Percentiles rank a stretch among this genome's conserved stretches.
These are phyloP conservation scores for Turnix velox DNA, from an alignment of 2,113 vertebrate species.

Conservation along the genomic window DNA sequence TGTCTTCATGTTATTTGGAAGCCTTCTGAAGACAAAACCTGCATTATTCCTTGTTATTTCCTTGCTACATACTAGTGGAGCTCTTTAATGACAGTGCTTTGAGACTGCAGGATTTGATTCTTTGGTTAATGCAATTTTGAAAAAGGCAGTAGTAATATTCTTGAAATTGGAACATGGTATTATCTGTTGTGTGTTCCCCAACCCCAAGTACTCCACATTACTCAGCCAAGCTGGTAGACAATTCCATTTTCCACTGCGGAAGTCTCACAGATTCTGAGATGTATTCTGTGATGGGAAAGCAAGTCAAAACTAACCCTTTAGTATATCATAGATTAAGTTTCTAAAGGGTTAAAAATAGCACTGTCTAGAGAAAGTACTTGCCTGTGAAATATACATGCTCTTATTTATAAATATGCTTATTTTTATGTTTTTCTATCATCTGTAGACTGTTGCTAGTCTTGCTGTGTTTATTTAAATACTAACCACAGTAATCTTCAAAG, in stretches of 20 bases:
- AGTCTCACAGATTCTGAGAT: neutral
- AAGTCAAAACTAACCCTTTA: neutral
- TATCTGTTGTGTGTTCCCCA: rapidly evolving
- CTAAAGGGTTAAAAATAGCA: neutral
- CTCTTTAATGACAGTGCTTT: neutral
- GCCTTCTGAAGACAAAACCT: neutral
- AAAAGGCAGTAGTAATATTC: neutral
- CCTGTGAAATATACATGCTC: neutral
- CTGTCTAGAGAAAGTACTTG: neutral
- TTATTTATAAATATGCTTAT: neutral
- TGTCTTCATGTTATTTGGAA: neutral
- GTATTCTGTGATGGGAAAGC: neutral
- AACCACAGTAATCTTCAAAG: neutral
- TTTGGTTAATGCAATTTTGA: neutral
- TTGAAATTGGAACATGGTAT: neutral
- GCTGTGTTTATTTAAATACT: neutral
- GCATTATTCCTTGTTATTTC: neutral
- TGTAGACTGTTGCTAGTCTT: neutral
- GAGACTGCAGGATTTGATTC: neutral
- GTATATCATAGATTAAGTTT: neutral
- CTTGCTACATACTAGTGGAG: neutral
- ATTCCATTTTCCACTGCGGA: neutral
- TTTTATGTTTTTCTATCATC: neutral
- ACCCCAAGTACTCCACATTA: neutral
- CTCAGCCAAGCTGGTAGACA: neutral